Conservation (phyloP, 2,888 invertebrate genomes). For the Tiliacea citrago region DNA sequence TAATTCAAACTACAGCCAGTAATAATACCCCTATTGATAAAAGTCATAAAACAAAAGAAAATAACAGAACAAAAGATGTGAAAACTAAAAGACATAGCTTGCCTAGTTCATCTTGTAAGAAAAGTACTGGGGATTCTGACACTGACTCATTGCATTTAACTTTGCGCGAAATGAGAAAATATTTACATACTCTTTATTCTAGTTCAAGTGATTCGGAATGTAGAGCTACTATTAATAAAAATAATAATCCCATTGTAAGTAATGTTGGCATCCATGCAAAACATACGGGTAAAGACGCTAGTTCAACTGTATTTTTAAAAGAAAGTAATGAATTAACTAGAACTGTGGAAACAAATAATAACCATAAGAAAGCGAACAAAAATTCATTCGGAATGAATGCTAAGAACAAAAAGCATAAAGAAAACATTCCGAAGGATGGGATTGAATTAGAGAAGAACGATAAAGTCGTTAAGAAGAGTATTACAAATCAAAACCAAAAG, state of each 20-base stretch:
- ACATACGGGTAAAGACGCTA: constrained; percentile 79
- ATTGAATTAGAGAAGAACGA: constrained; percentile 87
- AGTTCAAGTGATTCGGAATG: constrained; percentile 93
- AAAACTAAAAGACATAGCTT: constrained; percentile 93
- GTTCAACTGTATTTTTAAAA: constrained; percentile 78
- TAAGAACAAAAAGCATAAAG: constrained; percentile 92
- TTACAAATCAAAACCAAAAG: constrained; percentile 77
- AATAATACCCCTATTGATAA: constrained; percentile 74
- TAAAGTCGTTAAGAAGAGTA: constrained; percentile 76
- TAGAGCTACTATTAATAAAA: constrained; percentile 86
- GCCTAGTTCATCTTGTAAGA: constrained; percentile 92
- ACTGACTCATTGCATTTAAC: constrained; percentile 95
- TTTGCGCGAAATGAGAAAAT: constrained; percentile 95
- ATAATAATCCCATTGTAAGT: constrained; percentile 86
- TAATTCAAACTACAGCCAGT: constrained; percentile 74
- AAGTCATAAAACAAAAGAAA: constrained; percentile 77
- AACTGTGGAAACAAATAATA: constrained; percentile 85
- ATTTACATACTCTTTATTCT: constrained; percentile 95
- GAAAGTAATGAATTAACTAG: constrained; percentile 80
- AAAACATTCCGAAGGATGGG: constrained; percentile 77
- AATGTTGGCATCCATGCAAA: constrained; percentile 83
- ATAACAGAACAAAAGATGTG: constrained; percentile 79
- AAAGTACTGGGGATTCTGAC: constrained; percentile 89
- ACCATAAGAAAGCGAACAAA: constrained; percentile 87
- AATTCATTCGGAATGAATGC: constrained; percentile 91